Conservation (phyloP, 2,888 invertebrate species). For the Rhimphoctona megacephalus region DNA sequence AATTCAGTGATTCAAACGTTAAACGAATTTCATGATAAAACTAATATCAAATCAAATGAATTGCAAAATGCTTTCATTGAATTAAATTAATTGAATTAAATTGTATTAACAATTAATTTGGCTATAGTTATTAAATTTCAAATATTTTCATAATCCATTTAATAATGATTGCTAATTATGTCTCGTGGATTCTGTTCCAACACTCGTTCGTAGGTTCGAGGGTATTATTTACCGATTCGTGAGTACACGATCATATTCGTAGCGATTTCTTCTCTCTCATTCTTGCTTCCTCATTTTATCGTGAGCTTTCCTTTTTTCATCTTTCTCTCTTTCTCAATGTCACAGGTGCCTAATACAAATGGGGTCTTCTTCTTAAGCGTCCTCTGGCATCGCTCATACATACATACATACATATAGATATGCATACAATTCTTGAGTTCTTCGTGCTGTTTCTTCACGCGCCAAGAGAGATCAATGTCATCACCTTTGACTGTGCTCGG, state of each 20-base stretch:
- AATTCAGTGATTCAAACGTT: background rate
- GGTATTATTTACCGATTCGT: background rate
- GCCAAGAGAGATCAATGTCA: constrained; percentile 54
- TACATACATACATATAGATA: constrained; percentile 11
- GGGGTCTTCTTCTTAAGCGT: constrained; percentile 53
- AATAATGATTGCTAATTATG: background rate
- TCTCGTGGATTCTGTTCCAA: background rate
- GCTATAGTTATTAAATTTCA: background rate
- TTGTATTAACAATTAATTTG: too few relatives aligned
- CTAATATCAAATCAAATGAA: too few relatives aligned
- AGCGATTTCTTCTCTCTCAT: constrained; percentile 9
- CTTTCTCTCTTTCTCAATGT: constrained; percentile 9
- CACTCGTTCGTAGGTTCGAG: background rate
- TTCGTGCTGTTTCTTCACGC: constrained; percentile 38
- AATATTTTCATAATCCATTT: background rate
- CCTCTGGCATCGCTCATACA: constrained; percentile 10
- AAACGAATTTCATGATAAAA: too few relatives aligned
- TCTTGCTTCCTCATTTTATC: background rate
- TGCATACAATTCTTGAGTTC: constrained; percentile 22
- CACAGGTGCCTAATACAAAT: constrained; percentile 59
- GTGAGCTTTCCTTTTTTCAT: background rate
- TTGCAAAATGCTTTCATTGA: too few relatives aligned
- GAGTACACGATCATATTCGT: constrained; percentile 46
- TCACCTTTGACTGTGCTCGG: constrained; percentile 57
- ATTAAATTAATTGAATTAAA: too few relatives aligned